Evolutionary conservation across 2,797 vertebrate species (phyloP).

Genomic region (Melanotaenia boesemani): DNA sequence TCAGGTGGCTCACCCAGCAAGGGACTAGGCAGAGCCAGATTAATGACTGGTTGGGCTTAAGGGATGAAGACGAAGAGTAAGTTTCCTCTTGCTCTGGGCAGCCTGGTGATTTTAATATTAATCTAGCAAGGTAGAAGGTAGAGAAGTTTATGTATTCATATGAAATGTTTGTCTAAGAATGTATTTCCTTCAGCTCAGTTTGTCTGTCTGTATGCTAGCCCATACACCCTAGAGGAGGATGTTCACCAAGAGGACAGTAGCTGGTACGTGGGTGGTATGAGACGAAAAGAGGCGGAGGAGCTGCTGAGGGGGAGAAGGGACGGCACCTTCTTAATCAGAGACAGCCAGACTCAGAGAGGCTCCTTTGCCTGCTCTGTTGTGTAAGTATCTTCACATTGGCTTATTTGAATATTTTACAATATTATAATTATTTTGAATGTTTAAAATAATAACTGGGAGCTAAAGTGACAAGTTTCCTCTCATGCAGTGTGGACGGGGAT

Average conservation of each 20-base stretch:
- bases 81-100: constrained; percentile 54
- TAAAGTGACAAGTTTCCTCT: constrained; percentile 24
- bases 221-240: constrained; percentile 89
- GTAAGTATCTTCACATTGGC: constrained; percentile 81
- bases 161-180: neutral
- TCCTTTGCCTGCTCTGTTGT: constrained; percentile 95
- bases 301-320: constrained; percentile 88
- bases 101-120: too few relatives aligned
- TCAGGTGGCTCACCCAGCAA: constrained; percentile 92
- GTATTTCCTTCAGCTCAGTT: neutral
- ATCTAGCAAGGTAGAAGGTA: too few relatives aligned
- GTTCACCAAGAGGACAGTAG: constrained; percentile 88
- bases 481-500: constrained; percentile 87
- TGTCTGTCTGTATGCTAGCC: constrained; percentile 71
- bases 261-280: constrained; percentile 93
- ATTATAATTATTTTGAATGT: neutral
- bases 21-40: constrained; percentile 91
- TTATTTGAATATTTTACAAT: constrained; percentile 2
- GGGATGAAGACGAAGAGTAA: constrained; percentile 91
- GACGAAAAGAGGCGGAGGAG: constrained; percentile 90
- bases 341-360: constrained; percentile 91
- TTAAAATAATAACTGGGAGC: neutral
- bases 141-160: too few relatives aligned
- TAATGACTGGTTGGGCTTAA: constrained; percentile 90
- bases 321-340: constrained; percentile 93